These are phyloP conservation scores for Conopomorpha cramerella DNA, from an alignment of 1,140 invertebrate genomes.

Conservation along the genomic window DNA sequence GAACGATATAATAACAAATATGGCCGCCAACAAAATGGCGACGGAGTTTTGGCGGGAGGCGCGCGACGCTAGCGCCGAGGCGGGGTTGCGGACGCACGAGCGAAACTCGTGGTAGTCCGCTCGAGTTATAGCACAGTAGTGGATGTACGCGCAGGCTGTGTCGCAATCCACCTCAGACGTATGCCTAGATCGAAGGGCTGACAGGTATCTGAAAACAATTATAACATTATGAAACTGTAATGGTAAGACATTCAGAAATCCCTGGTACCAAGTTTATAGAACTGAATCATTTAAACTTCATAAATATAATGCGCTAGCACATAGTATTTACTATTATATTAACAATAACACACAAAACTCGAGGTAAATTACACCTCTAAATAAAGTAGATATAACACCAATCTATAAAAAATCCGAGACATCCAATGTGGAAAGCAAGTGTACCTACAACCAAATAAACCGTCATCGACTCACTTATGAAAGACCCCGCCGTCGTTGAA, in stretches of 20 bases:
- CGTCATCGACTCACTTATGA: conserved; percentile 36
- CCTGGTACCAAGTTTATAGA: no score
- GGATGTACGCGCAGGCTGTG: conserved; percentile 72
- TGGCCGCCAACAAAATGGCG: conserved; percentile 39
- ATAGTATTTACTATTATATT: no score
- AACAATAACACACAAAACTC: no score
- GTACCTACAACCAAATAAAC: no score
- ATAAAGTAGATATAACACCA: no score
- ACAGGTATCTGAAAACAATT: conserved; percentile 23
- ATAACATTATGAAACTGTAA: no score
- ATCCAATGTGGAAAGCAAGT: no score
- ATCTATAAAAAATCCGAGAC: no score
- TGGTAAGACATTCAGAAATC: no score
- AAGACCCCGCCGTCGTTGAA: conserved; percentile 27
- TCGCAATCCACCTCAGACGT: conserved; percentile 62
- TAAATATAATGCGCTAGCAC: no score
- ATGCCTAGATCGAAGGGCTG: conserved; percentile 65
- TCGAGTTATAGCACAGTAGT: conserved; percentile 82
- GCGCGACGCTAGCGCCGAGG: conserved; percentile 67
- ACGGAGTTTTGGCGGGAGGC: conserved; percentile 29
- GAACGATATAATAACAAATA: conserved; percentile 37
- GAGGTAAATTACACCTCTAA: no score
- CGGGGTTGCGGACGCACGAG: conserved; percentile 73
- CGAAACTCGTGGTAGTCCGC: conserved; percentile 76
- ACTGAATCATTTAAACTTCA: no score